A percentile compares a stretch with the other conserved stretches of the same genome.
These are phyloP conservation scores for Abrostola tripartita DNA, from an alignment of 2,888 invertebrate species.

Conservation along the genomic window DNA sequence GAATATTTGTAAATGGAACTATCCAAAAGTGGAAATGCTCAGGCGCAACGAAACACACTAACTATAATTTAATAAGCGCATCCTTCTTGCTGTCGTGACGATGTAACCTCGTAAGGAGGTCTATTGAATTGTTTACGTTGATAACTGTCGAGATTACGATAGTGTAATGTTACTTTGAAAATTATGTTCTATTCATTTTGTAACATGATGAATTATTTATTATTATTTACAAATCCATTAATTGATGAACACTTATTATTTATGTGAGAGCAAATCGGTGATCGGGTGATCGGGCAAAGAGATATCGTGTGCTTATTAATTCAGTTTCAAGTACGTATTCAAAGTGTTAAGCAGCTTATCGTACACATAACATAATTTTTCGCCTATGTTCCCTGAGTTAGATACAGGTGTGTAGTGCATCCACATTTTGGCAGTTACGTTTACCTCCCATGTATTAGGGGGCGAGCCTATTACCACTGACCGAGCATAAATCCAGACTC, in stretches of 20 bases:
- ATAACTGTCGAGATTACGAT: slow-evolving; percentile 25
- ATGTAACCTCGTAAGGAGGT: slow-evolving; percentile 68
- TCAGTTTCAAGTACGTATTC: too few species aligned
- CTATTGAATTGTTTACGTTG: slow-evolving; percentile 41
- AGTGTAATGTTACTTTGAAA: slow-evolving; percentile 9
- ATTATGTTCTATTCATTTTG: slow-evolving; percentile 13
- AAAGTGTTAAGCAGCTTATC: too few species aligned
- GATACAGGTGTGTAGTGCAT: too few species aligned
- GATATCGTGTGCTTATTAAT: too few species aligned
- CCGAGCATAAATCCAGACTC: too few species aligned
- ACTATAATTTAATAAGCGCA: slow-evolving; percentile 65
- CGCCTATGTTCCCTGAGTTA: too few species aligned
- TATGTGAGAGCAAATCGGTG: too few species aligned
- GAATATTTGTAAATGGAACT: slow-evolving; percentile 52
- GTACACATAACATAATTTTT: too few species aligned
- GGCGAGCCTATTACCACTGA: too few species aligned
- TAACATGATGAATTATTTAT: slow-evolving; percentile 20
- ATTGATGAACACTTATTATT: background rate
- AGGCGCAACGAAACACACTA: slow-evolving; percentile 60
- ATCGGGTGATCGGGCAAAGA: too few species aligned
- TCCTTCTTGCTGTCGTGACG: slow-evolving; percentile 50
- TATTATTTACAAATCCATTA: slow-evolving; percentile 29
- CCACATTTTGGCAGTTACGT: too few species aligned
- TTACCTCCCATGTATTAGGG: too few species aligned
- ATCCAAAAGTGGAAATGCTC: slow-evolving; percentile 58